phyloP scores from a whole-genome alignment of 2,797 vertebrate species.

The Luscinia megarhynchos region DNA sequence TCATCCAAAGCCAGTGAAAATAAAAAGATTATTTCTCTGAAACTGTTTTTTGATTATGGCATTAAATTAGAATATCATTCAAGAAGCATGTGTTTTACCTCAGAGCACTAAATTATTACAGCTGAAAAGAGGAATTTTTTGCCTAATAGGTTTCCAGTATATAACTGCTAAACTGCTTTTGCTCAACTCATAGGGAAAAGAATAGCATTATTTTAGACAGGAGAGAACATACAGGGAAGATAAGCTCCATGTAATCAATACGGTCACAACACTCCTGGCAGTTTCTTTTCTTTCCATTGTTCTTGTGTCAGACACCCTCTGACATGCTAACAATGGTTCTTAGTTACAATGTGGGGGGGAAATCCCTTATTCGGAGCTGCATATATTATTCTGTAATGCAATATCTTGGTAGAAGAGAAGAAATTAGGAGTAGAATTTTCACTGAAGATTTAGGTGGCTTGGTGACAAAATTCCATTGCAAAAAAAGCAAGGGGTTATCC shows the following conservation, averaged over 20 bases:
- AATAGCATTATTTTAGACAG: not conserved
- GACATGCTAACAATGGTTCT: not conserved
- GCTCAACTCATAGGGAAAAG: not conserved
- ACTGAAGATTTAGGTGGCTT: not conserved
- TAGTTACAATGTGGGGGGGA: not conserved
- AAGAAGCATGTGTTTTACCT: not conserved
- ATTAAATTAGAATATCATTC: not conserved
- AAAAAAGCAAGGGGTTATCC: not conserved
- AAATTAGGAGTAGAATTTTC: not conserved
- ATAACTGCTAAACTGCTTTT: not conserved
- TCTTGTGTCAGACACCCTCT: slow-evolving; percentile 3
- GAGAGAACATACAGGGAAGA: not conserved
- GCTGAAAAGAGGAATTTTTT: not conserved
- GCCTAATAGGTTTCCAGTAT: not conserved
- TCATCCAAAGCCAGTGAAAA: not conserved
- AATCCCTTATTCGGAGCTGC: not conserved
- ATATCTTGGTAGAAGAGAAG: not conserved
- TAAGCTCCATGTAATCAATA: slow-evolving; percentile 18
- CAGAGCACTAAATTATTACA: not conserved
- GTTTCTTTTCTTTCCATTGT: slow-evolving; percentile 7
- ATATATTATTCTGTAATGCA: not conserved
- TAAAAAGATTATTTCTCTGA: not conserved
- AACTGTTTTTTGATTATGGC: not conserved
- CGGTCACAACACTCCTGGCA: not conserved
- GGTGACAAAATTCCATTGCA: not conserved